These are phyloP conservation scores for Thomomys bottae DNA, from an alignment of 2,113 vertebrate genomes.

Conservation along the genomic window DNA sequence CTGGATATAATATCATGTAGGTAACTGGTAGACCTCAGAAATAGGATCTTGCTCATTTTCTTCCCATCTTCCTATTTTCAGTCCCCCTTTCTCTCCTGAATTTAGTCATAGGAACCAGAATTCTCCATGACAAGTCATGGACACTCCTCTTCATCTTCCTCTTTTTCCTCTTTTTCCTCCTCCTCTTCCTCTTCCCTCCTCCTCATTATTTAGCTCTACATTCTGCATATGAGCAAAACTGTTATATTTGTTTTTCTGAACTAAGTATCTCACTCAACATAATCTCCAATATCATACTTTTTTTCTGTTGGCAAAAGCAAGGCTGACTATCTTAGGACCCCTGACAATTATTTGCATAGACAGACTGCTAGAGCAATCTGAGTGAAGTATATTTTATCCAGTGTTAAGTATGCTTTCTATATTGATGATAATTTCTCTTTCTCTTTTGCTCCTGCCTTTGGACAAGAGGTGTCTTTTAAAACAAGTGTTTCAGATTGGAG, in stretches of 20 bases:
- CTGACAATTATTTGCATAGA: neutral
- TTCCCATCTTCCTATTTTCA: neutral
- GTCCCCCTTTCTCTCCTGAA: neutral
- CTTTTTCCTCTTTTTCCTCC: no score
- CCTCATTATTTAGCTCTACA: no score
- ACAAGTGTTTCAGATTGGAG: conserved; percentile 57
- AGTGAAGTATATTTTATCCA: conserved; percentile 33
- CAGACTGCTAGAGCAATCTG: conserved; percentile 3
- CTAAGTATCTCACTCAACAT: no score
- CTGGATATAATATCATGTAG: neutral
- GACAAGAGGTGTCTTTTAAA: conserved; percentile 56
- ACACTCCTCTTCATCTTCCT: neutral
- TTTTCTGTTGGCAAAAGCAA: neutral
- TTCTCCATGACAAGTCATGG: neutral
- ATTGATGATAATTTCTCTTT: conserved; percentile 53
- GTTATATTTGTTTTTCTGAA: no score
- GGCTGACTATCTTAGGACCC: neutral
- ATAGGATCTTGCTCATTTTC: neutral
- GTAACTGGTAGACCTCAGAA: neutral
- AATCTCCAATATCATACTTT: no score
- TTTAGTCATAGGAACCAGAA: neutral
- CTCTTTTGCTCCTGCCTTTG: conserved; percentile 39
- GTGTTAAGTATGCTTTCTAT: conserved; percentile 44
- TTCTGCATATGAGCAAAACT: no score
- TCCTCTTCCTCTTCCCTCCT: no score